A percentile compares a stretch with the other conserved stretches of the same genome.
phyloP scores from a whole-genome alignment of 2,888 invertebrate species.

The Xestia c-nigrum region DNA sequence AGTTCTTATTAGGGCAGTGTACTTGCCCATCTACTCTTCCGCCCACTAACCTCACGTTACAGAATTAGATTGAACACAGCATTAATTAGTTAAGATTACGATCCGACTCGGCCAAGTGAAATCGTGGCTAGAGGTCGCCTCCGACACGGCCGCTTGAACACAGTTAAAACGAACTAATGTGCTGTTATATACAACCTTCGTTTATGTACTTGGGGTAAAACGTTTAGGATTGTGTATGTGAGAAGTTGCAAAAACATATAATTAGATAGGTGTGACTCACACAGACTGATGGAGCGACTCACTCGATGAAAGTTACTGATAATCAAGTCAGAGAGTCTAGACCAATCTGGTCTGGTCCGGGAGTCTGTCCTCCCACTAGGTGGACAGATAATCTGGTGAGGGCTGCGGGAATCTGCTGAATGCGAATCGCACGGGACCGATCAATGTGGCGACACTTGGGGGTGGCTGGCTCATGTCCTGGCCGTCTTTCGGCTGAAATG shows the following conservation, averaged over 20 bases:
- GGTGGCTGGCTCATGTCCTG: too few relatives aligned
- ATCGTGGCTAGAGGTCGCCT: conserved; percentile 66
- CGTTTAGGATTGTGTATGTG: neutral
- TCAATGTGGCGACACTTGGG: too few relatives aligned
- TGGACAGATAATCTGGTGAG: too few relatives aligned
- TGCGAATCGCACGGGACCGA: too few relatives aligned
- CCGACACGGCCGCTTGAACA: conserved; percentile 62
- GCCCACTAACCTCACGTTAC: conserved; percentile 36
- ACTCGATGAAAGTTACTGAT: too few relatives aligned
- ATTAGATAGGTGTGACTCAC: too few relatives aligned
- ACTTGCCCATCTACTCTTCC: conserved; percentile 13
- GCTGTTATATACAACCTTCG: conserved; percentile 44
- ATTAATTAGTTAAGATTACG: conserved; percentile 65
- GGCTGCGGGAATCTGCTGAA: too few relatives aligned
- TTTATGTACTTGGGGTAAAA: neutral
- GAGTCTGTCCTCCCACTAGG: too few relatives aligned
- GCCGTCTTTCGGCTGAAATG: too few relatives aligned
- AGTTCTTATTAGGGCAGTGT: neutral
- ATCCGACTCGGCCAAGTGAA: conserved; percentile 66
- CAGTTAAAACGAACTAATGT: conserved; percentile 50
- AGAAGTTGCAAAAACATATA: neutral
- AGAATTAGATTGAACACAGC: conserved; percentile 53
- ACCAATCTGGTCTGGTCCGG: too few relatives aligned
- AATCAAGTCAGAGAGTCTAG: too few relatives aligned
- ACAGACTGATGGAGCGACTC: too few relatives aligned